phyloP scores from a whole-genome alignment of 2,113 vertebrate genomes.

The Leptosomus discolor region DNA sequence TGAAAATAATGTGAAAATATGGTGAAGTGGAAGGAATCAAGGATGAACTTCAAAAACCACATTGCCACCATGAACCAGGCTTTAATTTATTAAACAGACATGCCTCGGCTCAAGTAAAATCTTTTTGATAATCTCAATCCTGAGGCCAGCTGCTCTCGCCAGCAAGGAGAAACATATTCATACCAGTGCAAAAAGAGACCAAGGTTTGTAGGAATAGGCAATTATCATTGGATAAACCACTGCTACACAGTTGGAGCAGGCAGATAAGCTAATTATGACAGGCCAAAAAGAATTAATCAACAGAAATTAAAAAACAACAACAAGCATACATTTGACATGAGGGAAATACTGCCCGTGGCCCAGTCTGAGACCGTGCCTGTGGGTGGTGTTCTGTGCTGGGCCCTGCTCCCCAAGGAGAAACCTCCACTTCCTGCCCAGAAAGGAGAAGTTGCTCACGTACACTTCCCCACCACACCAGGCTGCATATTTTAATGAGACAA shows the following conservation, averaged over 20 bases:
- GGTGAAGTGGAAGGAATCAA: background rate
- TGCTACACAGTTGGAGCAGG: background rate
- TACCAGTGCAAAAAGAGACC: background rate
- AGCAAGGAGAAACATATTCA: background rate
- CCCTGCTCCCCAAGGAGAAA: background rate
- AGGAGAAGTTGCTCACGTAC: background rate
- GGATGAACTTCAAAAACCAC: background rate
- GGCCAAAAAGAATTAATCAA: background rate
- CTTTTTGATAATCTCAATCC: background rate
- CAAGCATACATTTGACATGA: fast-evolving
- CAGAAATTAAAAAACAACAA: background rate
- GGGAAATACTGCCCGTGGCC: background rate
- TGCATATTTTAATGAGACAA: background rate
- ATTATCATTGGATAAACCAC: background rate
- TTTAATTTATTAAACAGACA: background rate
- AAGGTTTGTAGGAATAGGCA: background rate
- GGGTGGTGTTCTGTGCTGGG: background rate
- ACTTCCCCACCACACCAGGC: background rate
- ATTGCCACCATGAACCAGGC: background rate
- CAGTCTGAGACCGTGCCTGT: background rate
- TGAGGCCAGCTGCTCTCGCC: background rate
- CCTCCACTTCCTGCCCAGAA: background rate
- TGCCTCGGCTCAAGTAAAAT: background rate
- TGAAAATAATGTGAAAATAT: background rate
- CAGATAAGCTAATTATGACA: background rate